Evolutionary conservation across 2,797 vertebrate genomes (phyloP).

Genomic region (Periparus ater): DNA sequence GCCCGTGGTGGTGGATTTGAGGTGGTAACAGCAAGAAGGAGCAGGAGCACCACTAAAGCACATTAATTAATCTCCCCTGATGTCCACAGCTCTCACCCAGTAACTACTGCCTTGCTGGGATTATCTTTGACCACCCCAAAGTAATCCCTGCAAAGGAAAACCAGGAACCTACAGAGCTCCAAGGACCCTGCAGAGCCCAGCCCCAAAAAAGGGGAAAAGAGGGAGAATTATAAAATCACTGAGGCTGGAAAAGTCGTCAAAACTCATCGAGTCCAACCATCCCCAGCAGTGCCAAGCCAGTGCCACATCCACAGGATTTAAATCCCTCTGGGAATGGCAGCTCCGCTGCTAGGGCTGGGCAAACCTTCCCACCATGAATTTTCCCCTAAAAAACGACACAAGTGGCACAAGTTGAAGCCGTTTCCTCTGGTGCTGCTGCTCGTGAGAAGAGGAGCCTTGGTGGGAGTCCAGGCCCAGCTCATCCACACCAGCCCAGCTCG

Average conservation of each 20-base stretch:
- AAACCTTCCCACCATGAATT: rapidly evolving
- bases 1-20: neutral
- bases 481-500: neutral
- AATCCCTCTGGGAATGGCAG: neutral
- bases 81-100: neutral
- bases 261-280: neutral
- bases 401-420: rapidly evolving
- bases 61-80: neutral
- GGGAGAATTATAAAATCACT: neutral
- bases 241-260: neutral
- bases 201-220: neutral
- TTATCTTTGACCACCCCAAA: neutral
- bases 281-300: neutral
- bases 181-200: neutral
- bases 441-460: neutral
- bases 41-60: neutral
- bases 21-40: neutral
- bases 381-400: rapidly evolving
- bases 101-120: neutral
- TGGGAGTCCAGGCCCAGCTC: neutral
- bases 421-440: neutral
- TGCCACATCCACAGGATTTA: neutral
- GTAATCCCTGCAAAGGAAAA: neutral
- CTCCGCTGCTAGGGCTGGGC: neutral
- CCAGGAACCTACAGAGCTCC: neutral